A percentile compares a stretch with the other conserved stretches of the same genome.
Conservation (phyloP, 2,888 invertebrate species). For the Epinotia brunnichana region DNA sequence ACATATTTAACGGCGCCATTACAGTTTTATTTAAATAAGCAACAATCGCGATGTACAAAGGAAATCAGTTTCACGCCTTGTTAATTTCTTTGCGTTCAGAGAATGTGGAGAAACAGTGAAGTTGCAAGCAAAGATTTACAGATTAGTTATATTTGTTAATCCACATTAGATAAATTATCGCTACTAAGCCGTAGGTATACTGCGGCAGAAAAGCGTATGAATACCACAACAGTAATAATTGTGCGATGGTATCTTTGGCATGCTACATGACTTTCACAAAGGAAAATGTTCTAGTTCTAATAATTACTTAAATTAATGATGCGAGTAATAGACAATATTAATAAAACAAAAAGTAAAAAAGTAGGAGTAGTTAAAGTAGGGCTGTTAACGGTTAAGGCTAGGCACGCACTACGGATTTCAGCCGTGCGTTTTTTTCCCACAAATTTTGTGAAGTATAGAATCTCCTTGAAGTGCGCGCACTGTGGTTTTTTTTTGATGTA, state of each 20-base stretch:
- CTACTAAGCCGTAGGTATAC: neutral
- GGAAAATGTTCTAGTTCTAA: neutral
- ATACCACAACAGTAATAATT: neutral
- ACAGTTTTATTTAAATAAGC: too few relatives aligned
- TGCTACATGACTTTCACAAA: constrained; percentile 10
- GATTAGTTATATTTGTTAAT: constrained; percentile 16
- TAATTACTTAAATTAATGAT: constrained; percentile 2
- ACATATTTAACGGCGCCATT: too few relatives aligned
- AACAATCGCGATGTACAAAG: neutral
- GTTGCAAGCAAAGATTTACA: constrained; percentile 10
- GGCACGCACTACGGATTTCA: too few relatives aligned
- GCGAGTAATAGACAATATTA: neutral
- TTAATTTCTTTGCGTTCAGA: constrained; percentile 23
- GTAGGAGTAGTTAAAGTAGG: neutral
- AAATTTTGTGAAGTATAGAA: too few relatives aligned
- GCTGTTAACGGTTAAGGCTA: too few relatives aligned
- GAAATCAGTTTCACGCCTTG: neutral
- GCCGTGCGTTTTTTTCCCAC: too few relatives aligned
- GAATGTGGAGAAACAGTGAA: constrained; percentile 28
- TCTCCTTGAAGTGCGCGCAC: too few relatives aligned
- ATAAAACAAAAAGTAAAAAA: too few relatives aligned
- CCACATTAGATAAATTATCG: constrained; percentile 14
- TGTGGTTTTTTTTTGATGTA: too few relatives aligned
- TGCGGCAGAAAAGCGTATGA: neutral
- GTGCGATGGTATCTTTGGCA: constrained; percentile 12